Evolutionary conservation across 2,888 invertebrate species (phyloP).

Genomic region (Timema podura): DNA sequence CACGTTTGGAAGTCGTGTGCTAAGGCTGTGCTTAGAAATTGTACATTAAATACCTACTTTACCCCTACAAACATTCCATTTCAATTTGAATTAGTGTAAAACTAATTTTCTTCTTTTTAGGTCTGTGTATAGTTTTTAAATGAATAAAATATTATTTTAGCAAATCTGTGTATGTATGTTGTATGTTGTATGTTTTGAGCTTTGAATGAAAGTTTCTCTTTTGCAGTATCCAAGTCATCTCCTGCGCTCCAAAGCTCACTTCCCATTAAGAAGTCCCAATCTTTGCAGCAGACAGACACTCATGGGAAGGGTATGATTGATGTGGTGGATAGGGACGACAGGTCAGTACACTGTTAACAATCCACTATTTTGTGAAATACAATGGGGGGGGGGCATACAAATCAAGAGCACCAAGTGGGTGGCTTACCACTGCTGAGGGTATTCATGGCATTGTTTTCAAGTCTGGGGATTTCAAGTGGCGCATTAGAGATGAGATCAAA

Average conservation of each 20-base stretch:
- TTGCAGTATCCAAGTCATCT: conserved; percentile 45
- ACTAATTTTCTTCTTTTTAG: no score
- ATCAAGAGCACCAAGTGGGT: background rate
- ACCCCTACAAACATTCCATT: no score
- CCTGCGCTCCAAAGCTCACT: conserved; percentile 35
- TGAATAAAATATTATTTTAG: no score
- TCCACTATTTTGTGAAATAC: background rate
- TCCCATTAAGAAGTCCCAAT: conserved; percentile 45
- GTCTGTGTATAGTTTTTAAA: no score
- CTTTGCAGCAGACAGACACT: conserved; percentile 42
- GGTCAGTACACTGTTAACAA: conserved; percentile 36
- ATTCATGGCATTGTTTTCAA: background rate
- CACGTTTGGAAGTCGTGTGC: no score
- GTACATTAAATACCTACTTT: no score
- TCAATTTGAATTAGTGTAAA: no score
- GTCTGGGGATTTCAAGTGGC: background rate
- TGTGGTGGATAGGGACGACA: conserved; percentile 37
- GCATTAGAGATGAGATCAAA: background rate
- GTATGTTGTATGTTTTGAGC: no score
- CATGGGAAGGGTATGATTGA: conserved; percentile 15
- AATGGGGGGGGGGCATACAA: background rate
- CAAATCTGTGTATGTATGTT: no score
- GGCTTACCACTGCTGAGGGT: background rate
- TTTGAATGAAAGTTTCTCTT: conserved; percentile 7
- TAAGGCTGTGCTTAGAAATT: no score